Base-by-base conservation (phyloP, 1,140 invertebrate species). In the Drosophila equinoxialis region DNA sequence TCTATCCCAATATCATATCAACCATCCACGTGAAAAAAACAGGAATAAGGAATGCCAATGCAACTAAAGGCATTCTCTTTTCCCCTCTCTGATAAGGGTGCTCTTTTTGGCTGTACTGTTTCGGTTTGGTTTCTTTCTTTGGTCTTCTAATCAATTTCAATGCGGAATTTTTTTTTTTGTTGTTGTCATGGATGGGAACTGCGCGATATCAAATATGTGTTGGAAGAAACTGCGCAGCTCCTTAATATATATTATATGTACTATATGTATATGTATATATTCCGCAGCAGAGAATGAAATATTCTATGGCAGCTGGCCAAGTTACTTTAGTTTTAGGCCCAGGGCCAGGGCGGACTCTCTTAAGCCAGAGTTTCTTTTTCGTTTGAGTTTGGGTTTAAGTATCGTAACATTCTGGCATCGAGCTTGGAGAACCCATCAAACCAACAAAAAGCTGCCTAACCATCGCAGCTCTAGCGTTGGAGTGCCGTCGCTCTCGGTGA, bases 191-290 rank as follows among this genome's bases (percentile, higher is more conserved):
- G 35, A 30, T 30, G 30, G 30, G 6, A 42, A 33, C 17, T 65
- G 69, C 55, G 45, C 45, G 45, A 51, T 79, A 76, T 78, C 66
- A 68, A 60, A 30, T 30, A 6, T 30, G 30, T 30, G 30, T 60
- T 76, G 69, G 51, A 73, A 65, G 73, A 68, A 85, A 77, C 72
- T 79, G 80, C 79, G 81, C 79, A 76, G 72, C 74, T 64, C n/a
- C 51, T 51, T 7, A 23, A 30, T 51, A 6, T 30, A 30, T 30
- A 30, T 30, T 30, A 30, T 30, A 30, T 30, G 30, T 30, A 6
- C 30, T 30, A 6, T 30, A 6, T 6, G 0, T 6, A 30, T 6
- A 30, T 30, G 6, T 30, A 6, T 30, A 23, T 57, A 37, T 39
- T 57, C 60, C 17, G 60, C 60, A 63, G 60, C 65, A 76, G 74